phyloP scores from a whole-genome alignment of 2,797 vertebrate genomes.

The Carcharodon carcharias region DNA sequence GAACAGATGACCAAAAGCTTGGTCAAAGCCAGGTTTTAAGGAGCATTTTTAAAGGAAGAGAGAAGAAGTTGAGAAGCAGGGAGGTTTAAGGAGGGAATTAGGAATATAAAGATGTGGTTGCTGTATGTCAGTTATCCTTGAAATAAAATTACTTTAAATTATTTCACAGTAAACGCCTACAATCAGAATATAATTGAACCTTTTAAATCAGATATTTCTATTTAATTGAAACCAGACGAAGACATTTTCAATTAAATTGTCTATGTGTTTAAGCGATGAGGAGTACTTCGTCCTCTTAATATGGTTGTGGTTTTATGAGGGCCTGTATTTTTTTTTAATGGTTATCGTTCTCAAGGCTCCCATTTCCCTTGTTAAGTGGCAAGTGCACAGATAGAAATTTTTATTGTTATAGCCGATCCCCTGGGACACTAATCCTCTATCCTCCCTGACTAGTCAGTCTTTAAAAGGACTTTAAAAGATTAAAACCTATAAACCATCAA shows the following conservation, averaged over 20 bases:
- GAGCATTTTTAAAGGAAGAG: not conserved
- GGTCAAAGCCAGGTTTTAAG: not conserved
- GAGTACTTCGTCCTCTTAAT: not conserved
- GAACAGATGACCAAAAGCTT: not conserved
- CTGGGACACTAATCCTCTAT: not conserved
- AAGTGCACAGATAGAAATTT: slow-evolving; percentile 20
- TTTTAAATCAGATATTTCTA: slow-evolving; percentile 16
- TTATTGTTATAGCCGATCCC: slow-evolving; percentile 2
- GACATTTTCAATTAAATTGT: slow-evolving; percentile 29
- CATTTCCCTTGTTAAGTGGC: slow-evolving; percentile 28
- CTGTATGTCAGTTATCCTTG: not conserved
- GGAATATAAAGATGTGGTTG: not conserved
- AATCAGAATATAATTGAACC: not conserved
- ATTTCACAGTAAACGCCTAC: not conserved
- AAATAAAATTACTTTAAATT: not conserved
- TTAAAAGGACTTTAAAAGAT: not conserved
- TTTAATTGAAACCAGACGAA: slow-evolving; percentile 22
- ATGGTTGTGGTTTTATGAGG: slow-evolving; percentile 21
- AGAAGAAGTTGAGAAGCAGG: not conserved
- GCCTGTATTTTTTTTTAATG: slow-evolving; percentile 4
- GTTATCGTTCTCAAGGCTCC: slow-evolving; percentile 4
- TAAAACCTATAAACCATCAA: slow-evolving; percentile 5
- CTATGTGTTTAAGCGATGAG: not conserved
- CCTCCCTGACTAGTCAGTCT: not conserved
- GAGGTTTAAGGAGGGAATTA: not conserved